Conservation (phyloP, 2,888 invertebrate species). For the Cerastis leucographa region DNA sequence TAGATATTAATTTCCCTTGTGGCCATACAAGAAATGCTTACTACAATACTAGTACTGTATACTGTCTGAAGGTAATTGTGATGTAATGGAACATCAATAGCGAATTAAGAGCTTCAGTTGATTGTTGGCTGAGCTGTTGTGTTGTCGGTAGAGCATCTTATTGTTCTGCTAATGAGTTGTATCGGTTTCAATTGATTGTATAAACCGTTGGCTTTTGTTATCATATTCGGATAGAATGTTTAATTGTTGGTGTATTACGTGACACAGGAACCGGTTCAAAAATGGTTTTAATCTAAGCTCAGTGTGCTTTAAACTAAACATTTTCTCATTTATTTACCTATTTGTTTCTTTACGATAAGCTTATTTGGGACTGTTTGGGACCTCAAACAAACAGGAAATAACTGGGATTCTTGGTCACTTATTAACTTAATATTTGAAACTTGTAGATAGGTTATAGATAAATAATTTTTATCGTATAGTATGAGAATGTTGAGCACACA, state of each 20-base stretch:
- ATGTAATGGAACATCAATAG: constrained; percentile 53
- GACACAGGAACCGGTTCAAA: neutral
- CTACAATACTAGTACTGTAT: constrained; percentile 9
- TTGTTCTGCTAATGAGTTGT: constrained; percentile 41
- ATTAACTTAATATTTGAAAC: neutral
- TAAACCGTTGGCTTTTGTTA: constrained; percentile 9
- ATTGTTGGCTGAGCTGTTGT: constrained; percentile 33
- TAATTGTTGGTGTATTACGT: neutral
- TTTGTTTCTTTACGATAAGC: neutral
- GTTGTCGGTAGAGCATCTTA: constrained; percentile 31
- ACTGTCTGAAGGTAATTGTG: constrained; percentile 13
- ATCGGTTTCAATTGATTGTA: constrained; percentile 33
- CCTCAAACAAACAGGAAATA: neutral
- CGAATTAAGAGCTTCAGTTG: constrained; percentile 37
- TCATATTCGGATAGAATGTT: constrained; percentile 14
- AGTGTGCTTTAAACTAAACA: neutral
- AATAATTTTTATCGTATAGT: neutral
- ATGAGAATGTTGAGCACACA: neutral
- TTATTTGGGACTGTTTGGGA: neutral
- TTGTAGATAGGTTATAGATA: neutral
- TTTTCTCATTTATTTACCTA: neutral
- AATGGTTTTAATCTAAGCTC: neutral
- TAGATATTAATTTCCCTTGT: constrained; percentile 10
- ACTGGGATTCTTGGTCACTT: neutral
- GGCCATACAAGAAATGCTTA: constrained; percentile 1